Percentiles rank a stretch among this genome's conserved stretches.
Evolutionary conservation across 2,888 invertebrate species (phyloP).

Genomic region (Gnatocerus cornutus): DNA sequence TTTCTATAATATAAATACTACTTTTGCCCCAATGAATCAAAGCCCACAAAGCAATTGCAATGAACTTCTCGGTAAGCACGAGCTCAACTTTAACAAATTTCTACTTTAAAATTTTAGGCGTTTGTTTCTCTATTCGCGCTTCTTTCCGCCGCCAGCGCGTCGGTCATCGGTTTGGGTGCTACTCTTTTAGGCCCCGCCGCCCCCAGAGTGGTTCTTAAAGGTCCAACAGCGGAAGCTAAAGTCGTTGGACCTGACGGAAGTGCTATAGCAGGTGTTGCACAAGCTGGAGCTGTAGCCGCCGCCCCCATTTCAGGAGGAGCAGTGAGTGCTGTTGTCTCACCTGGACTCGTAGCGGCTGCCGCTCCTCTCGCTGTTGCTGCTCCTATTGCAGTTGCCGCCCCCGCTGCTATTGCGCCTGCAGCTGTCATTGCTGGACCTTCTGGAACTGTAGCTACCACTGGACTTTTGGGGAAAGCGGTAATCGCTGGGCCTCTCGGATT

Average conservation of each 20-base stretch:
- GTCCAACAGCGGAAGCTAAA: conserved; percentile 56
- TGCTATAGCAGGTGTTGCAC: conserved; percentile 70
- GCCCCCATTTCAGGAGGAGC: conserved; percentile 50
- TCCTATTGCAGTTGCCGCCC: conserved; percentile 43
- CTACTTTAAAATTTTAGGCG: conserved; percentile 27
- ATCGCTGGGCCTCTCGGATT: conserved; percentile 50
- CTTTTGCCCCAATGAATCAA: conserved; percentile 20
- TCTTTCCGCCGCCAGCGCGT: conserved; percentile 47
- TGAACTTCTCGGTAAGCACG: conserved; percentile 56
- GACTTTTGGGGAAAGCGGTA: conserved; percentile 41
- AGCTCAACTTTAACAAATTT: neutral
- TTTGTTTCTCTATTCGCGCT: conserved; percentile 41
- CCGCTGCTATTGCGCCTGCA: conserved; percentile 54
- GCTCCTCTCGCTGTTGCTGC: conserved; percentile 42
- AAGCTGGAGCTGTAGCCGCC: conserved; percentile 51
- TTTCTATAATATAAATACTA: conserved; percentile 26
- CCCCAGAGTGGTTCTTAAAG: conserved; percentile 54
- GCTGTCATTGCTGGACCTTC: conserved; percentile 51
- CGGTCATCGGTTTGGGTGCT: conserved; percentile 42
- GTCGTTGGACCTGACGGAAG: conserved; percentile 65
- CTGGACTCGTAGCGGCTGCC: conserved; percentile 49
- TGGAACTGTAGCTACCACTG: conserved; percentile 47
- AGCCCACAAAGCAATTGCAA: conserved; percentile 36
- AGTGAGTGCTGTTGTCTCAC: conserved; percentile 54
- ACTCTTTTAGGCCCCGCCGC: conserved; percentile 52